Conservation (phyloP, 53 echinoderm and acorn worm genomes). For the Luidia sarsii region DNA sequence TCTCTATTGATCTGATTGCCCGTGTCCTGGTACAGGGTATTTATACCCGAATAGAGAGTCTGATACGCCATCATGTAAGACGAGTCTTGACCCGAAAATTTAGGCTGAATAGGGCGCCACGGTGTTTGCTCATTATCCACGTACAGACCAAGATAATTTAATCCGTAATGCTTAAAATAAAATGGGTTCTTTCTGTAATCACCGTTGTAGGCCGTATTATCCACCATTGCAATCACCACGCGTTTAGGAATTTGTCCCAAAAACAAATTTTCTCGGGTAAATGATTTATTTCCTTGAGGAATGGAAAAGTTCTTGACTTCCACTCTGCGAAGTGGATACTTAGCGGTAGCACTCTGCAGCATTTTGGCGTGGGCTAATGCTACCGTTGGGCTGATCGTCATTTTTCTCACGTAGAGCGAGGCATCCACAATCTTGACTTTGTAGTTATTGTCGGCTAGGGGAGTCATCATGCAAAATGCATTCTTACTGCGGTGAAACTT, state of each 20-base stretch:
- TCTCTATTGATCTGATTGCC: slow-evolving; percentile 23
- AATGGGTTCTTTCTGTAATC: slow-evolving; percentile 51
- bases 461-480: slow-evolving; percentile 59
- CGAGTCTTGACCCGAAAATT: background rate
- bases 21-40: slow-evolving; percentile 45
- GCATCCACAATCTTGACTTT: slow-evolving; percentile 56
- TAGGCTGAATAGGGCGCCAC: background rate
- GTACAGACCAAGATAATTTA: background rate
- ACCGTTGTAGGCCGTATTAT: slow-evolving; percentile 23
- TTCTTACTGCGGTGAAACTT: slow-evolving; percentile 63
- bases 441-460: slow-evolving; percentile 19
- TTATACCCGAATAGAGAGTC: slow-evolving; percentile 56
- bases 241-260: slow-evolving; percentile 69
- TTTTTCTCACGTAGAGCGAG: slow-evolving; percentile 55
- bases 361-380: slow-evolving; percentile 63
- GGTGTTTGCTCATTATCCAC: background rate
- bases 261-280: slow-evolving; percentile 63
- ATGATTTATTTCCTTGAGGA: slow-evolving; percentile 57
- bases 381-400: slow-evolving; percentile 60
- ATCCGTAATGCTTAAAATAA: slow-evolving; percentile 35
- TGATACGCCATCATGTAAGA: slow-evolving; percentile 56
- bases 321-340: slow-evolving; percentile 71
- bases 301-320: slow-evolving; percentile 63
- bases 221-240: slow-evolving; percentile 46
- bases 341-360: slow-evolving; percentile 65